A percentile compares a stretch with the other conserved stretches of the same genome.
These are phyloP conservation scores for Stictocephala bisonia DNA, from an alignment of 2,888 invertebrate genomes.

Conservation along the genomic window DNA sequence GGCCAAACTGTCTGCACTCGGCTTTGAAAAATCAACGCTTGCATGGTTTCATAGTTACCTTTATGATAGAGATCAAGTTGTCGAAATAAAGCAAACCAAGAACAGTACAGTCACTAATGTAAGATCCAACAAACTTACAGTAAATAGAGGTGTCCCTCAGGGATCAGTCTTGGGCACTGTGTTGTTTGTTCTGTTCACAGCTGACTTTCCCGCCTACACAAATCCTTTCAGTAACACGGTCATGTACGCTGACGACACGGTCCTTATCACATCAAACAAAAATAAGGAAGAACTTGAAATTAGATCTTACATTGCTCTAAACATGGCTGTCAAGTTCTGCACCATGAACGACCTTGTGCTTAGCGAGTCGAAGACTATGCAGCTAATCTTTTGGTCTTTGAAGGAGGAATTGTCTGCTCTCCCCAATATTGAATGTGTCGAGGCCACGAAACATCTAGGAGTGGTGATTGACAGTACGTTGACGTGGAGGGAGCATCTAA, in stretches of 20 bases:
- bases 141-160: too few relatives aligned
- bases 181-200: constrained; percentile 23
- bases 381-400: too few relatives aligned
- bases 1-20: too few relatives aligned
- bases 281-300: neutral
- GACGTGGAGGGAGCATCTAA: constrained; percentile 10
- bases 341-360: neutral
- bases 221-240: neutral
- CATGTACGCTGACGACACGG: constrained; percentile 28
- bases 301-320: constrained; percentile 1
- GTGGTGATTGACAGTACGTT: constrained; percentile 3
- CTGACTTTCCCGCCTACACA: neutral
- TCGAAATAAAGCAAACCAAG: too few relatives aligned
- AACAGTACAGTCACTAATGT: too few relatives aligned
- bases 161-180: too few relatives aligned
- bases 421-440: constrained; percentile 7
- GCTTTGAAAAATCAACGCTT: too few relatives aligned
- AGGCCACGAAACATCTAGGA: constrained; percentile 4
- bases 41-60: too few relatives aligned
- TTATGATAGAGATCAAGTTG: too few relatives aligned
- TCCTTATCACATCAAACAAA: constrained; percentile 19
- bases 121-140: too few relatives aligned
- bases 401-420: neutral
- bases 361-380: neutral
- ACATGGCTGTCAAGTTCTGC: constrained; percentile 19